Evolutionary conservation across 2,113 vertebrate species (phyloP), one percentile per base, ranked within the genome.

Genomic region (Myodes glareolus): DNA sequence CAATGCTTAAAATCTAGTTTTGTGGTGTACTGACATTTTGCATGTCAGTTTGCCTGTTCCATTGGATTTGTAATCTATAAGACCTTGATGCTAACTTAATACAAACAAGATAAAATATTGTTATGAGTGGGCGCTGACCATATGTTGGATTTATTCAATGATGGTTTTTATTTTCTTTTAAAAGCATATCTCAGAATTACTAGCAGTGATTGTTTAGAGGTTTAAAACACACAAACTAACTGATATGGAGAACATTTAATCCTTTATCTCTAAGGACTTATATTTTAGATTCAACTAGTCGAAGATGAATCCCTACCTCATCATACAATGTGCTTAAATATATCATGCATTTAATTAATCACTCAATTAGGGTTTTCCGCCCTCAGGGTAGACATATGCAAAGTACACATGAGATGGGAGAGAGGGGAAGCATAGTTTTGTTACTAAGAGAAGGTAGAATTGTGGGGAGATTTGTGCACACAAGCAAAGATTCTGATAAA

Each of bases 91-190:
- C 76, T 95, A 92, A 96, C 80, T 96, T 95, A 92, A 96, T 96
- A 92, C 70, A 97, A 97, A 97, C 81, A 97, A 94, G 90, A 95
- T 17, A 96, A 91, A 97, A 91, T 95, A 96, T 77, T 94, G 85
- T 82, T 78, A 86, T 58, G 65, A 89, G 42, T 50, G 42, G 97
- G 47, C 97, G 95, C 36, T 89, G 68, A 75, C 91, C 92, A 95
- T 94, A 96, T 96, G 96, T 96, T 86, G 65, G 58, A 61, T 92
- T 97, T 86, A 92, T 86, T 95, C 95, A 67, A 85, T 94, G 78
- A 78, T 94, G 42, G 42, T 95, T 96, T 96, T 52, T 45, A 47
- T 97, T 96, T 93, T 97, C 72, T 94, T 52, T 93, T 68, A 86
- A 92, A 96, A 95, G 90, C 36, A 47, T 88, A 63, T 72, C 84